phyloP scores from a whole-genome alignment of 1,140 invertebrate species.

The Trichonephila clavipes region DNA sequence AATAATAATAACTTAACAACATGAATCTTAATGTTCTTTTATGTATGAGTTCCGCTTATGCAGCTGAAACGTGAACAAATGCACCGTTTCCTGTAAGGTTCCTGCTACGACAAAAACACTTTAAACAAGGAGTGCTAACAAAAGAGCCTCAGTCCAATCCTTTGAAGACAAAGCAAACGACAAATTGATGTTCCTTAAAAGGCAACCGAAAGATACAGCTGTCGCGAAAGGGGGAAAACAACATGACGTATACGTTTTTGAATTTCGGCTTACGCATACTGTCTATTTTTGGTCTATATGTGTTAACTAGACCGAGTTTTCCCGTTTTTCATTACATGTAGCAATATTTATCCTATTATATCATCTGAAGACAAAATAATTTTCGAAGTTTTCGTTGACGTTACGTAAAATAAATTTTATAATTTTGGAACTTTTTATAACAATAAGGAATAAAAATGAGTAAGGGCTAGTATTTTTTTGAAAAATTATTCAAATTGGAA shows the following conservation, averaged over 20 bases:
- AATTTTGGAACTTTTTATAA: too few species aligned
- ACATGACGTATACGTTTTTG: not conserved
- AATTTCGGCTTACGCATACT: not conserved
- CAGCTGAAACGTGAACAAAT: slow-evolving; percentile 62
- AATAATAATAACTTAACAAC: slow-evolving; percentile 44
- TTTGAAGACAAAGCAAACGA: slow-evolving; percentile 63
- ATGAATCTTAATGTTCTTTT: slow-evolving; percentile 61
- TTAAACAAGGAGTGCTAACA: slow-evolving; percentile 52
- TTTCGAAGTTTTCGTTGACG: too few species aligned
- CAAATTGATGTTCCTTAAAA: slow-evolving; percentile 38
- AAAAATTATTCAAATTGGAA: too few species aligned
- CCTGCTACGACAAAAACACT: slow-evolving; percentile 47
- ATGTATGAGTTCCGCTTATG: slow-evolving; percentile 61
- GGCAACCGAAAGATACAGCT: slow-evolving; percentile 4
- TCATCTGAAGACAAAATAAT: too few species aligned
- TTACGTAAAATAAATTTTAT: too few species aligned
- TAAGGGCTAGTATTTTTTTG: too few species aligned
- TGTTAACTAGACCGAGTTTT: not conserved
- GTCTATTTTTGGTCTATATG: not conserved
- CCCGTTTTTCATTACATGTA: not conserved
- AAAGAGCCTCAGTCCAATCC: slow-evolving; percentile 52
- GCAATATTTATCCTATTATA: too few species aligned
- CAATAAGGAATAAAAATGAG: too few species aligned
- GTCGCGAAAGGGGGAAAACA: not conserved
- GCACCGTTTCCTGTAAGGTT: slow-evolving; percentile 32